Percentiles rank a stretch among this genome's conserved stretches.
Conservation (phyloP, 1,140 invertebrate genomes). For the Brachionus koreanus region DNA sequence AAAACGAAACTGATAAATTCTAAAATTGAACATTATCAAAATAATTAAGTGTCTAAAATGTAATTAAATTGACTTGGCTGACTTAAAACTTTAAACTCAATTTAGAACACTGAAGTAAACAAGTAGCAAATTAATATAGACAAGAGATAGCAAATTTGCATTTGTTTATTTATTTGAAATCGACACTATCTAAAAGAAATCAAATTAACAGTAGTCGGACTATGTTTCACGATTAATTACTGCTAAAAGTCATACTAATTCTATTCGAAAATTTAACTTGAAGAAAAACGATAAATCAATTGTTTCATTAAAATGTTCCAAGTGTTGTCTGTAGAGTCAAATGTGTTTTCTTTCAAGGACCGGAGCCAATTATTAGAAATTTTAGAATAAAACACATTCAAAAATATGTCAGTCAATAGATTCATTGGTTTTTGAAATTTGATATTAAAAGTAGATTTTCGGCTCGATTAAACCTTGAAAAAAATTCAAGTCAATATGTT, state of each 20-base stretch:
- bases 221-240: neutral
- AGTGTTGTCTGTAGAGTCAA: neutral
- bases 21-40: neutral
- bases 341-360: slow-evolving; percentile 34
- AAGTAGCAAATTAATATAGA: slow-evolving; percentile 14
- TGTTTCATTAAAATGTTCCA: neutral
- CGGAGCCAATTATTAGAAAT: slow-evolving; percentile 3
- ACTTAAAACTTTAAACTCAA: neutral
- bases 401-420: slow-evolving; percentile 12
- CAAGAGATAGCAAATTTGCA: neutral
- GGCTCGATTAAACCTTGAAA: neutral
- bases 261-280: neutral
- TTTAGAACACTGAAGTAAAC: neutral
- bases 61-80: slow-evolving; percentile 6
- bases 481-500: neutral
- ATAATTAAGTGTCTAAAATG: slow-evolving; percentile 5
- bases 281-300: neutral
- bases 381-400: neutral
- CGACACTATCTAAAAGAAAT: slow-evolving; percentile 12
- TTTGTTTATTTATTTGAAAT: neutral
- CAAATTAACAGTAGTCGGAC: neutral
- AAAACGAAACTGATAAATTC: neutral
- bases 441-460: slow-evolving; percentile 4
- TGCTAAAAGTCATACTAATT: neutral
- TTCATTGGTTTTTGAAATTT: slow-evolving; percentile 8